Percentiles rank a stretch among this genome's conserved stretches.
These are phyloP conservation scores for Alfaro cultratus DNA, from an alignment of 2,797 vertebrate genomes.

Conservation along the genomic window DNA sequence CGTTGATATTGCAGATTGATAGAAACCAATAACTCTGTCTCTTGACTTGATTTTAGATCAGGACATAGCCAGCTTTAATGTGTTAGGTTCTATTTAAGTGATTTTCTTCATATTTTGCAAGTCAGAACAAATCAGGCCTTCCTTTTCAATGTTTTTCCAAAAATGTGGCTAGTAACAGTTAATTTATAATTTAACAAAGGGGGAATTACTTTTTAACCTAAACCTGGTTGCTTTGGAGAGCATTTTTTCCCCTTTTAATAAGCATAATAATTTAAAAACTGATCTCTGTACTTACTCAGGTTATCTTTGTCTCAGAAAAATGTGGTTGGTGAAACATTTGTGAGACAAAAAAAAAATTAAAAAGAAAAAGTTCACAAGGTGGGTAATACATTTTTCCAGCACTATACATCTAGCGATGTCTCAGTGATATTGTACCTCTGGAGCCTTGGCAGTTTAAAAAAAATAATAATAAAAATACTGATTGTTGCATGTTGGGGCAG, in stretches of 20 bases:
- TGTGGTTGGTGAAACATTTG: not conserved
- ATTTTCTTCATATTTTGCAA: not conserved
- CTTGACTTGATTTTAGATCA: not conserved
- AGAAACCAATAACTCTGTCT: not conserved
- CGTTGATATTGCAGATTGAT: not conserved
- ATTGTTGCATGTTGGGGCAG: conserved; percentile 74
- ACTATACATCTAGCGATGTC: conserved; percentile 17
- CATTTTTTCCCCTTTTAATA: not conserved
- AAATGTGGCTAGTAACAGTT: not conserved
- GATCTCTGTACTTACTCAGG: not conserved
- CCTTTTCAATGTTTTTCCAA: not conserved
- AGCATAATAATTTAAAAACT: not conserved
- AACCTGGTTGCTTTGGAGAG: not conserved
- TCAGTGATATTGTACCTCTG: conserved; percentile 47
- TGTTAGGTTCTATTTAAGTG: not conserved
- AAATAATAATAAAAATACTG: conserved; percentile 27
- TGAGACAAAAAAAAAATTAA: not conserved
- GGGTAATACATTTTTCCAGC: not conserved
- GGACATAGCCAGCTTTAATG: not conserved
- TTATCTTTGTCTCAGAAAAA: not conserved
- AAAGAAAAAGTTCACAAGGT: not conserved
- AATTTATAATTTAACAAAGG: not conserved
- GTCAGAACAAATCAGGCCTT: not conserved
- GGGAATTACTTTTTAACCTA: not conserved
- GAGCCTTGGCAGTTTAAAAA: conserved; percentile 42